phyloP scores from a whole-genome alignment of 2,888 invertebrate genomes.

The Polyploca ridens region DNA sequence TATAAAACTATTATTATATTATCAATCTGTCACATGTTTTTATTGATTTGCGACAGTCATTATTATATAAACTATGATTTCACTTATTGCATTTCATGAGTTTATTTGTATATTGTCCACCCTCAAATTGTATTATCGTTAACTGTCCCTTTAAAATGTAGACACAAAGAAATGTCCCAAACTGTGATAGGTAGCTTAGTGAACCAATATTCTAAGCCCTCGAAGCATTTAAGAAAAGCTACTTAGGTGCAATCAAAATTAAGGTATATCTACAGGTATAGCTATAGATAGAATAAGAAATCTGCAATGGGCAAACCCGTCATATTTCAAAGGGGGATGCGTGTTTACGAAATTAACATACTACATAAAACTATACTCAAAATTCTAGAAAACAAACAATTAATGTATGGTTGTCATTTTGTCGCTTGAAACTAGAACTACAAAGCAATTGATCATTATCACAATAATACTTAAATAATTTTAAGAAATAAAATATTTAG shows the following conservation, averaged over 20 bases:
- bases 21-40: not conserved
- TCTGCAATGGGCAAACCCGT: not conserved
- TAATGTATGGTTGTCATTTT: not conserved
- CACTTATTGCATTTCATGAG: not conserved
- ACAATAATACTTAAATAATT: conserved; percentile 16
- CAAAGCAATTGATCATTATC: not conserved
- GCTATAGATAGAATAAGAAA: not conserved
- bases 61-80: not conserved
- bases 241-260: not conserved
- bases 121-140: not conserved
- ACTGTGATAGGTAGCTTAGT: not conserved
- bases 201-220: not conserved
- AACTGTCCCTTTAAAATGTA: not conserved
- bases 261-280: not conserved
- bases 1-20: not conserved
- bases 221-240: conserved; percentile 2
- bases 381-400: not conserved
- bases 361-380: not conserved
- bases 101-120: not conserved
- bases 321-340: not conserved
- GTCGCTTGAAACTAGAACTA: conserved; percentile 3
- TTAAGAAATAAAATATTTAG: conserved; percentile 13
- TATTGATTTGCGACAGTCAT: not conserved
- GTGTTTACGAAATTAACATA: not conserved
- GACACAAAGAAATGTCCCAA: not conserved